Evolutionary conservation across 2,113 vertebrate genomes (phyloP).

Genomic region (Tragelaphus imberbis): DNA sequence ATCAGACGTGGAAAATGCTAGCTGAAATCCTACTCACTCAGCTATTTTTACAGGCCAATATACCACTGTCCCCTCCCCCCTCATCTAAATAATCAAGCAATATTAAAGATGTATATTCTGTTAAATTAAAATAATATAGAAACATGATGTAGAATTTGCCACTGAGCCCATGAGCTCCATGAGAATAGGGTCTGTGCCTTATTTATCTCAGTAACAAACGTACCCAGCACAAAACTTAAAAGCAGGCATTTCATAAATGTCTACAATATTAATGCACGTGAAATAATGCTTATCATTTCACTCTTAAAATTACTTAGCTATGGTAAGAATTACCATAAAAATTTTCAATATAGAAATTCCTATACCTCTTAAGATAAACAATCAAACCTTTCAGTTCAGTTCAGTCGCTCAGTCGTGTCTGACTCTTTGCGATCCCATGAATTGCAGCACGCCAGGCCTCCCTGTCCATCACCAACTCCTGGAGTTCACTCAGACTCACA

Average conservation of each 20-base stretch:
- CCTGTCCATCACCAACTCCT: no score
- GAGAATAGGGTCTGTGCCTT: not conserved
- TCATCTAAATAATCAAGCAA: not conserved
- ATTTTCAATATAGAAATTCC: not conserved
- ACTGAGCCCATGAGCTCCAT: not conserved
- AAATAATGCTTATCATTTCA: not conserved
- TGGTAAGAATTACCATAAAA: not conserved
- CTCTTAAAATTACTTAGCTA: not conserved
- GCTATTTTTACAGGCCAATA: not conserved
- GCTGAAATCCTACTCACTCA: not conserved
- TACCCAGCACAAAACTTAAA: not conserved
- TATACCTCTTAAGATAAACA: not conserved
- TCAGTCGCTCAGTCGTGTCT: no score
- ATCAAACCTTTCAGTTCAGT: constrained; percentile 58
- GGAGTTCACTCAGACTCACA: no score
- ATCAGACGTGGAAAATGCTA: not conserved
- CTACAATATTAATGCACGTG: not conserved
- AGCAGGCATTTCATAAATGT: not conserved
- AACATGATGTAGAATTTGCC: not conserved
- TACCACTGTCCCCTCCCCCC: not conserved
- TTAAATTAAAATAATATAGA: not conserved
- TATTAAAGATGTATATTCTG: not conserved
- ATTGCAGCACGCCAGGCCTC: no score
- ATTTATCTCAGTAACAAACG: not conserved
- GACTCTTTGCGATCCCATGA: no score